These are phyloP conservation scores for Rhamphomyia laevipes DNA, from an alignment of 2,888 invertebrate species.

Conservation along the genomic window DNA sequence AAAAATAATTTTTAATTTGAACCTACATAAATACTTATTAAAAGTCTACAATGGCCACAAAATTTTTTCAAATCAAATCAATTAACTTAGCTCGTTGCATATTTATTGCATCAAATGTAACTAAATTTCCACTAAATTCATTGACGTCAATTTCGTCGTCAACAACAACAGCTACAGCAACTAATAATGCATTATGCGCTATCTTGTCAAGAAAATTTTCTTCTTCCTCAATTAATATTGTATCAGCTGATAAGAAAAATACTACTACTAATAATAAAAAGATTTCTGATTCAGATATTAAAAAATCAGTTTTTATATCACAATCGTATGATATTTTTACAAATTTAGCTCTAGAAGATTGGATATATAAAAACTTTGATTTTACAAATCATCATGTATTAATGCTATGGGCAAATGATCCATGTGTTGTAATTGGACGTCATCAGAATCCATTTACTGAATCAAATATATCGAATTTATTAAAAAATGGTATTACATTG, in stretches of 20 bases:
- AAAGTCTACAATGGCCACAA: conserved; percentile 2
- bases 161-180: conserved; percentile 24
- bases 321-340: conserved; percentile 82
- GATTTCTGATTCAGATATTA: conserved; percentile 43
- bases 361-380: conserved; percentile 82
- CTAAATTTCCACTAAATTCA: conserved; percentile 1
- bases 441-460: conserved; percentile 97
- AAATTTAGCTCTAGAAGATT: conserved; percentile 92
- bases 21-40: not conserved
- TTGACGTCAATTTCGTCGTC: conserved; percentile 6
- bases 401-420: conserved; percentile 86
- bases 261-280: conserved; percentile 7
- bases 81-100: too few species aligned
- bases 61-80: conserved; percentile 6
- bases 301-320: conserved; percentile 83
- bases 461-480: conserved; percentile 59
- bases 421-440: conserved; percentile 89
- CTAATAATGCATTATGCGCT: conserved; percentile 21
- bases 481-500: conserved; percentile 55
- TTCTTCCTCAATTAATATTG: not conserved
- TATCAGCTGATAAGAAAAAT: too few species aligned
- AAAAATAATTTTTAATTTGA: not conserved
- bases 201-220: conserved; percentile 20
- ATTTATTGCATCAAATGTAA: not conserved
- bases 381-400: conserved; percentile 73